These are phyloP conservation scores for Habroteleia sp. DNA, from an alignment of 2,888 invertebrate species.

Conservation along the genomic window DNA sequence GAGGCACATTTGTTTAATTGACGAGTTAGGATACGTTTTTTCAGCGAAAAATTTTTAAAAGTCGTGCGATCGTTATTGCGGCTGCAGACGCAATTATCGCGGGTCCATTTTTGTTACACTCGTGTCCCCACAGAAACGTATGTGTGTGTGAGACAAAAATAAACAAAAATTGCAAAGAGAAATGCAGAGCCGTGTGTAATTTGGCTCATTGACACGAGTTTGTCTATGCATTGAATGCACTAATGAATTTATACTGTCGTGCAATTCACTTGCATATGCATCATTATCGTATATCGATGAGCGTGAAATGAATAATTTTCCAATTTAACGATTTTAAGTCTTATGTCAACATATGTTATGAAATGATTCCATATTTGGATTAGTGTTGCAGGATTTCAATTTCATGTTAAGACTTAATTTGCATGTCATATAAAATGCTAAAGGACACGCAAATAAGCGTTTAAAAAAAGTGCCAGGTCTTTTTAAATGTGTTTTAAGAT, in stretches of 20 bases:
- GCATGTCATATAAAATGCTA: no score
- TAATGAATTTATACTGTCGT: conserved; percentile 50
- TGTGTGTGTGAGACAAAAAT: conserved; percentile 12
- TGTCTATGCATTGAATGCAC: conserved; percentile 19
- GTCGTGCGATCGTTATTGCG: neutral
- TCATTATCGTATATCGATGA: conserved; percentile 24
- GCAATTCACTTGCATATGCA: conserved; percentile 14
- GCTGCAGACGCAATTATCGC: no score
- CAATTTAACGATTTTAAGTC: conserved; percentile 19
- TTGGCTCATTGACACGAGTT: conserved; percentile 32
- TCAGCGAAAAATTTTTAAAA: neutral
- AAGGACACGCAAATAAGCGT: no score
- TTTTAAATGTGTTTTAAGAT: no score
- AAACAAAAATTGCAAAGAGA: conserved; percentile 35
- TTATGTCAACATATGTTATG: conserved; percentile 24
- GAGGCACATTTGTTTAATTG: conserved; percentile 44
- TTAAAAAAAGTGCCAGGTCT: no score
- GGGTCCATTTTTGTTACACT: no score
- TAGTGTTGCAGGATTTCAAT: no score
- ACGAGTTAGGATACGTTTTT: conserved; percentile 6
- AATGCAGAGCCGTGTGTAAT: conserved; percentile 22
- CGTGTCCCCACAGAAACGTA: no score
- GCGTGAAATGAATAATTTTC: conserved; percentile 28
- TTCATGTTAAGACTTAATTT: no score
- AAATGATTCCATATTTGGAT: neutral